Evolutionary conservation across 1,140 invertebrate genomes (phyloP).

Genomic region (Cardiocondyla obscurior): DNA sequence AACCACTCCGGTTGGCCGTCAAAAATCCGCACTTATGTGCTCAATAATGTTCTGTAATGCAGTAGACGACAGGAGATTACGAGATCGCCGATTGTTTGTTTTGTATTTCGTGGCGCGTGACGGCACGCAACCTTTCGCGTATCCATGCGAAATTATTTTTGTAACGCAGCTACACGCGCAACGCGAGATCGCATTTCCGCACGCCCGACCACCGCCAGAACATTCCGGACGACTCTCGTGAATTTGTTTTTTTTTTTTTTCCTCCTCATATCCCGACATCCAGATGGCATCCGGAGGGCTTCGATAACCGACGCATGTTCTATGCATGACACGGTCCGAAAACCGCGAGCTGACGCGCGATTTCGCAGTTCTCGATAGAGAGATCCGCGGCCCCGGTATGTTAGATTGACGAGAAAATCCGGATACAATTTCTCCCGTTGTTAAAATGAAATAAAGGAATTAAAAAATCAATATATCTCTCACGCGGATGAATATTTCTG

Average conservation of each 20-base stretch:
- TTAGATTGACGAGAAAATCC: slow-evolving; percentile 3
- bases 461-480: not conserved
- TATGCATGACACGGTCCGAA: slow-evolving; percentile 11
- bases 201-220: not conserved
- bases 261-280: not conserved
- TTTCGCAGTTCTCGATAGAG: slow-evolving; percentile 6
- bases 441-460: not conserved
- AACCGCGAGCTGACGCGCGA: not conserved
- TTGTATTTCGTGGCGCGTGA: not conserved
- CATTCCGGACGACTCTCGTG: not conserved
- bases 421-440: not conserved
- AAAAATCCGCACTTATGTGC: not conserved
- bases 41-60: slow-evolving; percentile 28
- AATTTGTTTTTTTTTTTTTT: slow-evolving; percentile 1
- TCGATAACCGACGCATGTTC: slow-evolving; percentile 9
- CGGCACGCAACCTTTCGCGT: not conserved
- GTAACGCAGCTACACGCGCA: slow-evolving; percentile 6
- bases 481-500: not conserved
- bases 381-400: not conserved
- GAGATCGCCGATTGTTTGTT: slow-evolving; percentile 31
- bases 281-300: slow-evolving; percentile 20
- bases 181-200: not conserved
- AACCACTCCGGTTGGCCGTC: not conserved
- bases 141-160: slow-evolving; percentile 39
- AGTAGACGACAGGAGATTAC: slow-evolving; percentile 8